Base-by-base conservation (phyloP, 2,888 invertebrate species). In the Xanthia icteritia region DNA sequence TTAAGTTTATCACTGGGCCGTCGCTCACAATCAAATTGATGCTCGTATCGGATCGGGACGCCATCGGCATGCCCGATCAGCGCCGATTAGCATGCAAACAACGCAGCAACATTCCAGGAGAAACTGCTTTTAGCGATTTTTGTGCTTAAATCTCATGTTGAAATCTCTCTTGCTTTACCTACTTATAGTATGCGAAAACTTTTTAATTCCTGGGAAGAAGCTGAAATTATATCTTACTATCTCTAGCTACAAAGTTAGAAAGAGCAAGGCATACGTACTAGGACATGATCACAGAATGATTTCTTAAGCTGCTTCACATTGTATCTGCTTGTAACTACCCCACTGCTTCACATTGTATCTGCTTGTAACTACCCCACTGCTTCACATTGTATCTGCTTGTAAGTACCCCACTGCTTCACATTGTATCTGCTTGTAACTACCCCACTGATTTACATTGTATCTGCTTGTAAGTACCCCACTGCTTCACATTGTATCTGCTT, bases 21-120 rank as follows among this genome's bases (percentile, higher is more conserved):
- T 73, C 77, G 69, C 60, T 81, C 72, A 77, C 69, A 79, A 84
- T 81, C 82, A 79, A 82, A 87, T 87, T 81, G 86, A 86, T 77
- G 86, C 68, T 70, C 51, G 77, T 73, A 81, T 84, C 76, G 76
- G 70, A 80, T 84, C 86, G 73, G 39, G n/a, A 84, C 84, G 63
- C 79, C 60, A 75, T 56, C 73, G 42, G 87, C 81, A 86, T 88
- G 68, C 66, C 0, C 67, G 79, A 86, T 86, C 73, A 76, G 67
- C n/a, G 15, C 0, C 39, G 51, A 79, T 86, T 81, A 65, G 74
- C 81, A 86, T 81, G 76, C 87, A 56, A 48, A 73, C 77, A 75
- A 70, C 79, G 79, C 75, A 51, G 45, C 56, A 58, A 61, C 63
- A 80, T 81, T 77, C 79, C 77, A 63, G 23, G 11, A 69, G 23